Evolutionary conservation across 2,113 vertebrate genomes (phyloP).

Genomic region (Meleagris gallopavo): DNA sequence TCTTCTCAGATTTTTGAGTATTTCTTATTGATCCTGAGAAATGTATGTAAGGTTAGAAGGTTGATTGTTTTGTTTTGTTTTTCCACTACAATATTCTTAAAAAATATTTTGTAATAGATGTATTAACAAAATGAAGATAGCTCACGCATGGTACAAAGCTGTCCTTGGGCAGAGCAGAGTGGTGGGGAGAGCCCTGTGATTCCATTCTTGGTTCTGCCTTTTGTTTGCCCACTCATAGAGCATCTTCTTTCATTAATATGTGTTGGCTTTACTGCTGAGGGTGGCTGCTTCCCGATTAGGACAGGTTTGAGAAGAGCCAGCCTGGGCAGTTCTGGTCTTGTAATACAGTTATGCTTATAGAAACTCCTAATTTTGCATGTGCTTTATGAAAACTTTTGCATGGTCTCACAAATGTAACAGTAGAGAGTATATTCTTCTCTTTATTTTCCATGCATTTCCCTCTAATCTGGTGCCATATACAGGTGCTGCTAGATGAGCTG

Average conservation of each 20-base stretch:
- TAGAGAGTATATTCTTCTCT: neutral
- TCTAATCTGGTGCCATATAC: neutral
- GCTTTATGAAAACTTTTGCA: neutral
- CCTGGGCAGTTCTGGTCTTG: neutral
- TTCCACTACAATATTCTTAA: neutral
- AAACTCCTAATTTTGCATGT: neutral
- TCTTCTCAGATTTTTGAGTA: neutral
- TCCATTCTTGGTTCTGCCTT: neutral
- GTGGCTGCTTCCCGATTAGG: neutral
- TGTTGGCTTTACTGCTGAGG: neutral
- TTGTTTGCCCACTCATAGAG: neutral
- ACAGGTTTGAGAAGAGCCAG: neutral
- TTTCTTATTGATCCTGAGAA: neutral
- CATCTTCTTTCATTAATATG: neutral
- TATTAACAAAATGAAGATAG: neutral
- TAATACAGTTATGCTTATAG: fast-evolving
- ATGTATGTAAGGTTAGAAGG: neutral
- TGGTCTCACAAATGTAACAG: neutral
- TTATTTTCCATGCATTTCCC: neutral
- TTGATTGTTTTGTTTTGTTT: neutral
- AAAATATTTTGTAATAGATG: neutral
- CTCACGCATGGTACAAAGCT: neutral
- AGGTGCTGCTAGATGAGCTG: neutral
- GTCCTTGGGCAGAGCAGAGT: neutral
- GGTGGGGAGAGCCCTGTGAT: neutral